These are phyloP conservation scores for Cephalophus harveyi DNA, from an alignment of 2,113 vertebrate genomes.

Conservation along the genomic window DNA sequence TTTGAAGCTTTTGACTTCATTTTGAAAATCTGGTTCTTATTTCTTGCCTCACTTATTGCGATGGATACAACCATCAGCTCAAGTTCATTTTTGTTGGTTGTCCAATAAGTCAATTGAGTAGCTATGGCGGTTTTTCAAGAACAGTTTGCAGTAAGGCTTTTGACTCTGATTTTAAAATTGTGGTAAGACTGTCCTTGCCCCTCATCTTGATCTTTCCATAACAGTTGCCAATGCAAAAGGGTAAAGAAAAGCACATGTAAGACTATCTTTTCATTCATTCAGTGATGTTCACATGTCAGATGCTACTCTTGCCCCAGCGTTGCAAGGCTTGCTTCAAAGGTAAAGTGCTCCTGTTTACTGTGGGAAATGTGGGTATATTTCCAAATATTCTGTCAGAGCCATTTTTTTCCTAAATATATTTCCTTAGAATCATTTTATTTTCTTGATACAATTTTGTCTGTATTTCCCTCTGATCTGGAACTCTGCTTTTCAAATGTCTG, in stretches of 20 bases:
- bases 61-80: background rate
- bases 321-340: background rate
- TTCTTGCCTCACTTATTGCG: background rate
- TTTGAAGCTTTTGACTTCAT: constrained; percentile 10
- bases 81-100: background rate
- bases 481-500: background rate
- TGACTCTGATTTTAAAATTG: background rate
- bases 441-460: background rate
- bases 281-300: background rate
- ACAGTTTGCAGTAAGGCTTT: background rate
- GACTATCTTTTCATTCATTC: background rate
- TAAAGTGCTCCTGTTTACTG: background rate
- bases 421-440: background rate
- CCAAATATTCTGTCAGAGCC: background rate
- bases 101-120: background rate
- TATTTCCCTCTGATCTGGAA: background rate
- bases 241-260: background rate
- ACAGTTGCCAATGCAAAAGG: background rate
- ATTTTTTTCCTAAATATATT: background rate
- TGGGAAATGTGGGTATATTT: background rate
- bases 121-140: background rate
- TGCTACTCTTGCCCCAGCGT: background rate
- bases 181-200: background rate
- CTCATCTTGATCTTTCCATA: background rate
- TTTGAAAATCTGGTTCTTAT: constrained; percentile 6